phyloP scores from a whole-genome alignment of 2,797 vertebrate species.

The Botia almorhae region DNA sequence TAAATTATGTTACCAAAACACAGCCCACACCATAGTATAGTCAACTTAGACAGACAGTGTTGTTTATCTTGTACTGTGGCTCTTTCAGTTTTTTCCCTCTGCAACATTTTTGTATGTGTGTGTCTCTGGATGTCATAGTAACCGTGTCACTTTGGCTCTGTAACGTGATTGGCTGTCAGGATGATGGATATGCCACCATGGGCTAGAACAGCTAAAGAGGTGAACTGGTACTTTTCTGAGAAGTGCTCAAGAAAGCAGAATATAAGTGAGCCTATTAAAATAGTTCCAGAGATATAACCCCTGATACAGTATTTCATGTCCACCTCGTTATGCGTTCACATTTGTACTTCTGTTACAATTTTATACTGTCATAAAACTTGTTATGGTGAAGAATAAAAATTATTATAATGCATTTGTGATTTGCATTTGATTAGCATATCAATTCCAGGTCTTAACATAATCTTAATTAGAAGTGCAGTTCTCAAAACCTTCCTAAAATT shows the following conservation, averaged over 20 bases:
- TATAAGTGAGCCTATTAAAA: constrained; percentile 1
- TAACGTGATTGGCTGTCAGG: constrained; percentile 40
- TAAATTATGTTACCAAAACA: background rate
- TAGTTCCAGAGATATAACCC: constrained; percentile 22
- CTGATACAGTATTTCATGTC: constrained; percentile 21
- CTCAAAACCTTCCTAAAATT: constrained; percentile 23
- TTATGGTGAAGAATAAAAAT: constrained; percentile 4
- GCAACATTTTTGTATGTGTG: background rate
- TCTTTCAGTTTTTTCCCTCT: background rate
- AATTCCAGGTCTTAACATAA: constrained; percentile 19
- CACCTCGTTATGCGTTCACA: constrained; percentile 23
- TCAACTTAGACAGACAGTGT: background rate
- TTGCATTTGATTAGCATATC: constrained; percentile 29
- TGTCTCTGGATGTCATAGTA: constrained; percentile 39
- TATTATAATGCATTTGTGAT: background rate
- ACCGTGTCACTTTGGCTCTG: constrained; percentile 30
- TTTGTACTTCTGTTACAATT: constrained; percentile 15
- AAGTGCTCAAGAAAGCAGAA: background rate
- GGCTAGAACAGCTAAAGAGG: constrained; percentile 3
- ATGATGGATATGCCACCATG: constrained; percentile 37
- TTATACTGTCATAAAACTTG: constrained; percentile 1
- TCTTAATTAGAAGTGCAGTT: constrained; percentile 36
- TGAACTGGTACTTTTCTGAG: constrained; percentile 24
- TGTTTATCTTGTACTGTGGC: background rate
- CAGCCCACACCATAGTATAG: background rate